Percentiles rank a stretch among this genome's conserved stretches.
Evolutionary conservation across 2,888 invertebrate species (phyloP).

Genomic region (Ichneumoninae sp.): DNA sequence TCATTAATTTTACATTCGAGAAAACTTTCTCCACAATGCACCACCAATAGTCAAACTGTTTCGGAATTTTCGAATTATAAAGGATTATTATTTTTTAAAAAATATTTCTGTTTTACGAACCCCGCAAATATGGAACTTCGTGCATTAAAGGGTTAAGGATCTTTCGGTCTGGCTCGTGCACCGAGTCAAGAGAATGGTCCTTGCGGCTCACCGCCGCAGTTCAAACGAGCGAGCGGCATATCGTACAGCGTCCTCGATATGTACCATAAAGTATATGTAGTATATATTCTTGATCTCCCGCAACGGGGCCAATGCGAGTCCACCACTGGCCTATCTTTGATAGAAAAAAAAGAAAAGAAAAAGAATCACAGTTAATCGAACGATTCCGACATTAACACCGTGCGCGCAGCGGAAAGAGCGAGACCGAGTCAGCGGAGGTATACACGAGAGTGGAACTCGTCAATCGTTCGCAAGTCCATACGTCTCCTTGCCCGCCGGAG

Average conservation of each 20-base stretch:
- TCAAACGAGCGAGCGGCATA: conserved; percentile 38
- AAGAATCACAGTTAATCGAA: conserved; percentile 40
- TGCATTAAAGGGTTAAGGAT: background rate
- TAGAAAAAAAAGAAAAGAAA: conserved; percentile 59
- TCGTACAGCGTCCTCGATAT: conserved; percentile 48
- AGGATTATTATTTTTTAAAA: too few relatives aligned
- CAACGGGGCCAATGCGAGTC: conserved; percentile 79
- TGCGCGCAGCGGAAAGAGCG: conserved; percentile 42
- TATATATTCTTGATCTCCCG: conserved; percentile 70
- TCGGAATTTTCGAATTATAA: background rate
- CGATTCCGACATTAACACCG: conserved; percentile 60
- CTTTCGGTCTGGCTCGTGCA: background rate
- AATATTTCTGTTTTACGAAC: background rate
- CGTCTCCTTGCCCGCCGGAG: conserved; percentile 25
- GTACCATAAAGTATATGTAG: conserved; percentile 59
- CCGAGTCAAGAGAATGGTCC: conserved; percentile 43
- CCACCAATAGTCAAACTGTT: background rate
- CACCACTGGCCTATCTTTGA: conserved; percentile 60
- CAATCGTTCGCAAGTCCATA: conserved; percentile 65
- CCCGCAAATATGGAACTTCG: background rate
- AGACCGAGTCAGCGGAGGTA: background rate
- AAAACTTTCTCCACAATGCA: background rate
- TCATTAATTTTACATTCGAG: background rate
- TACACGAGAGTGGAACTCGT: conserved; percentile 37
- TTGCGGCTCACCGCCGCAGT: conserved; percentile 34